A percentile compares a stretch with the other conserved stretches of the same genome.
Conservation (phyloP, 2,113 vertebrate species). For the Odontophorus gujanensis region DNA sequence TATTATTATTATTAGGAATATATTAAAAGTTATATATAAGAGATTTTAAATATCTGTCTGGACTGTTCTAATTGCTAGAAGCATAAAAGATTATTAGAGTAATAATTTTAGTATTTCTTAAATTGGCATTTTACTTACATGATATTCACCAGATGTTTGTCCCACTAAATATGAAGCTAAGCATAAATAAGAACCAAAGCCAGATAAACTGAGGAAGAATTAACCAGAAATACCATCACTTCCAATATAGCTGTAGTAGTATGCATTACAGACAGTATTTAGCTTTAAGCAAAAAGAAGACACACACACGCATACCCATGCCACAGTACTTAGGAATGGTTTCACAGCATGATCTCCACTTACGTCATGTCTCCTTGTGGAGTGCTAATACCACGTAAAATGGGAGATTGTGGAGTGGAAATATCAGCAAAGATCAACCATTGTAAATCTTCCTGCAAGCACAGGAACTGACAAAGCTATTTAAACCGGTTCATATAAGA, state of each 20-base stretch:
- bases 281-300: background rate
- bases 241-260: background rate
- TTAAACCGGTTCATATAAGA: slow-evolving; percentile 49
- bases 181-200: background rate
- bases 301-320: fast-evolving
- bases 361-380: background rate
- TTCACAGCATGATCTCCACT: background rate
- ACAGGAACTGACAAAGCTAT: slow-evolving; percentile 43
- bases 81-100: background rate
- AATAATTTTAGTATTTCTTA: background rate
- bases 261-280: background rate
- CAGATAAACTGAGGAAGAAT: background rate
- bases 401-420: background rate
- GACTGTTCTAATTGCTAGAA: background rate
- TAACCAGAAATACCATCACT: background rate
- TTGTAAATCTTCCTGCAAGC: slow-evolving; percentile 46
- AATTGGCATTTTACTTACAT: slow-evolving; percentile 17
- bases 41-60: background rate
- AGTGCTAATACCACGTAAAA: background rate
- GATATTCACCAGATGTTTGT: background rate
- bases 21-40: background rate
- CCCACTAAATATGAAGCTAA: background rate
- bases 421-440: slow-evolving; percentile 33
- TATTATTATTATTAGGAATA: background rate
- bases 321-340: background rate